Conservation (phyloP, 2,888 invertebrate species). For the Rhabditoides inermis region DNA sequence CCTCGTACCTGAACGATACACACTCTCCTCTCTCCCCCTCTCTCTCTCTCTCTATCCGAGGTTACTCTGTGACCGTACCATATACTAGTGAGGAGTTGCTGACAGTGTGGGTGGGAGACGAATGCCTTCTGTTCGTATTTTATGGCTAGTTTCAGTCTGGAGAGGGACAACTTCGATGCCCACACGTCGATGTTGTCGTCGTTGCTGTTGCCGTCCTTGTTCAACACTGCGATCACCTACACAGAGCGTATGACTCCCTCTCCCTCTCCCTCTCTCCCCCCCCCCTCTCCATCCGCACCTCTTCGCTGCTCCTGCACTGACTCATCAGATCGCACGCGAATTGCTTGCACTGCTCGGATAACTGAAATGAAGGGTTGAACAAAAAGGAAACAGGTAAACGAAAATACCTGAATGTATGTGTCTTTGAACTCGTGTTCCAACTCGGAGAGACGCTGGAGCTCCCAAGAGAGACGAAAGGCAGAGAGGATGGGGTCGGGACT, state of each 20-base stretch:
- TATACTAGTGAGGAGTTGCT: conserved; percentile 59
- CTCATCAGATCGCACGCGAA: conserved; percentile 59
- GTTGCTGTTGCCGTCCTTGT: conserved; percentile 53
- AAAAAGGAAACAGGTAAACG: conserved; percentile 2
- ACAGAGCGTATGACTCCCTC: not conserved
- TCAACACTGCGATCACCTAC: conserved; percentile 56
- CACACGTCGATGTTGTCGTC: conserved; percentile 51
- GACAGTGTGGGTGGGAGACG: conserved; percentile 60
- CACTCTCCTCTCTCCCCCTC: not conserved
- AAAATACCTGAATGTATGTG: conserved; percentile 36
- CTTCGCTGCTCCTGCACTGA: conserved; percentile 59
- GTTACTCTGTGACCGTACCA: no score
- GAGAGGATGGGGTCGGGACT: conserved; percentile 58
- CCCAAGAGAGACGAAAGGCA: conserved; percentile 58
- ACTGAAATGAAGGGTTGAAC: conserved; percentile 19
- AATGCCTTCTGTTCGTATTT: conserved; percentile 61
- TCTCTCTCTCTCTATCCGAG: no score
- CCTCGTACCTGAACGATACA: no score
- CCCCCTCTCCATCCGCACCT: conserved; percentile 50
- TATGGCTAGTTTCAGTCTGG: conserved; percentile 58
- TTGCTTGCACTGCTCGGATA: conserved; percentile 58
- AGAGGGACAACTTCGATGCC: conserved; percentile 52
- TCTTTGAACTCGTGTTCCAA: conserved; percentile 60
- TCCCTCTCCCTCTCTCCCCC: no score
- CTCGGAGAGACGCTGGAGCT: conserved; percentile 56